Base-by-base conservation (phyloP, 2,113 vertebrate species). In the Ceyx margarethae region DNA sequence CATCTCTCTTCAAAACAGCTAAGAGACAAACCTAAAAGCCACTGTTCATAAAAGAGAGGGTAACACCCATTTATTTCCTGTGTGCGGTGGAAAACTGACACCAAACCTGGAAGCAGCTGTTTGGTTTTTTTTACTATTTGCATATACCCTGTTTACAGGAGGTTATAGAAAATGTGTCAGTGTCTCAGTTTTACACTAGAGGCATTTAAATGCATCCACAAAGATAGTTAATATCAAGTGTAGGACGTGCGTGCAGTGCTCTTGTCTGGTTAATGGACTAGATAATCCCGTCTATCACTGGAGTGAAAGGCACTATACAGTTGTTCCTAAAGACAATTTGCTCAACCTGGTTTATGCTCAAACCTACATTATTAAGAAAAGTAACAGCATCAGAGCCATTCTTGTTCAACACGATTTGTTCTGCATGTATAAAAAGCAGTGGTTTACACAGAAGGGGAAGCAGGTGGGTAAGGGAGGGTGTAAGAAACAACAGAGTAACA, bases 31-130 rank as follows among this genome's bases (percentile, higher is more conserved):
- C 22, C 40, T 58, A 67, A 93, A 83, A 90, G 28, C 33, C 78
- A 66, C 90, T 80, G 89, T 56, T 90, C 71, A 92, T 84, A 87
- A 85, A 64, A 78, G 1, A 90, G 65, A 93, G 72, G 77, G 85
- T 58, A 92, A 94, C 96, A 97, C 95, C 94, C 94, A 94, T 95
- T 90, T 75, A 72, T 82, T 97, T 97, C 96, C 96, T 95, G 95
- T 82, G 23, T 92, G 74, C 9, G 77, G 77, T 83, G 28, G 46
- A 94, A 89, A 95, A 69, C 18, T 15, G 54, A 90, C 77, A 94
- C 67, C 45, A 62, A 90, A 78, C 17, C 31, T 60, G 93, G 83
- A 95, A 95, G 48, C 77, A 86, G 81, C 72, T 92, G 3, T 87
- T 93, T 82, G 9, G 10, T 92, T 82, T 75, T 85, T 94, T 91